These are phyloP conservation scores for Agapetus fuscipes DNA, from an alignment of 2,888 invertebrate species.

Conservation along the genomic window DNA sequence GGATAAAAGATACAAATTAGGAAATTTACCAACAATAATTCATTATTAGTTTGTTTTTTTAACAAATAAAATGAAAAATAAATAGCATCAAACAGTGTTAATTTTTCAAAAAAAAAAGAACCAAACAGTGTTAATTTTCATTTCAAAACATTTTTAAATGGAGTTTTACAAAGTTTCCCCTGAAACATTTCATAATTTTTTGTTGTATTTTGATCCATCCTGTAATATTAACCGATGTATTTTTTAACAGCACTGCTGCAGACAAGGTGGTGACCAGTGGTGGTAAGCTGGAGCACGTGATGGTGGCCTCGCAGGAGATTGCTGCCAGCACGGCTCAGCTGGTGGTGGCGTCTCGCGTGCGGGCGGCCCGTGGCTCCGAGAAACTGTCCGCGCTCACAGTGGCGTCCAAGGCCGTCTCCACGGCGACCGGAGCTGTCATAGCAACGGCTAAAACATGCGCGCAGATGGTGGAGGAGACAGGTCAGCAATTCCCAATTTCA, in stretches of 20 bases:
- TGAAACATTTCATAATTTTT: too few relatives aligned
- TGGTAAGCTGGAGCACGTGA: slow-evolving; percentile 85
- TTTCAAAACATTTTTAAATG: too few relatives aligned
- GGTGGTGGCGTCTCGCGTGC: slow-evolving; percentile 93
- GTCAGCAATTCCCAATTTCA: slow-evolving; percentile 32
- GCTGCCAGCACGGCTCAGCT: slow-evolving; percentile 94
- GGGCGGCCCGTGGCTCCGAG: slow-evolving; percentile 76
- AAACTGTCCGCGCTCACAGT: slow-evolving; percentile 71
- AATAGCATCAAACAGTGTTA: too few relatives aligned
- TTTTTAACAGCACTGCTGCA: slow-evolving; percentile 66
- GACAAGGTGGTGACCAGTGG: slow-evolving; percentile 81
- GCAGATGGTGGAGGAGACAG: slow-evolving; percentile 73
- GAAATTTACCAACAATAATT: too few relatives aligned
- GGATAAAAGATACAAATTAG: too few relatives aligned
- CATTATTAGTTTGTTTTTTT: too few relatives aligned
- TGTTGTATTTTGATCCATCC: too few relatives aligned
- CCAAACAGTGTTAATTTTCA: too few relatives aligned
- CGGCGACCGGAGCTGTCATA: slow-evolving; percentile 85
- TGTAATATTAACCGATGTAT: too few relatives aligned
- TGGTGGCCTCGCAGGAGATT: slow-evolving; percentile 95
- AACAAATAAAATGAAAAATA: too few relatives aligned
- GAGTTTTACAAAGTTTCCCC: too few relatives aligned
- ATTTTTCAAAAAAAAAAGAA: too few relatives aligned
- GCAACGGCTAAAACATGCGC: slow-evolving; percentile 88
- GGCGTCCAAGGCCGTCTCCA: slow-evolving; percentile 83